Evolutionary conservation across 2,797 vertebrate genomes (phyloP).

Genomic region (Ambastaia sidthimunki): DNA sequence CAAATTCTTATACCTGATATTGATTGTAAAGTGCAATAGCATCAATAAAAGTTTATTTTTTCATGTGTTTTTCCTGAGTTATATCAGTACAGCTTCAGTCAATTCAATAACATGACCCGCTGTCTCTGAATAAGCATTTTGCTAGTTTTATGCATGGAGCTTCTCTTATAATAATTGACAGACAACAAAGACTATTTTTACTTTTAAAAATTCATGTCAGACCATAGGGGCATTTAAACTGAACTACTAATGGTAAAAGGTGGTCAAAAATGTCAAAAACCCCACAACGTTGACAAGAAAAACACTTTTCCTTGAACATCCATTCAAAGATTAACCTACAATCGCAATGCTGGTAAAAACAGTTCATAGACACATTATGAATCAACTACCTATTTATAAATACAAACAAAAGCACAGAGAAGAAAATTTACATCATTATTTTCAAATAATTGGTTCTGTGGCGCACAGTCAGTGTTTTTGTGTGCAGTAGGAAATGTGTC

Average conservation of each 20-base stretch:
- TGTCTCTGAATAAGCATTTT: no score
- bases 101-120: no score
- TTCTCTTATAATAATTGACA: background rate
- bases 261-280: background rate
- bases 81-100: background rate
- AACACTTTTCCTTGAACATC: background rate
- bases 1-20: conserved; percentile 4
- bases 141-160: background rate
- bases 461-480: background rate
- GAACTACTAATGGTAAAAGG: background rate
- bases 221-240: background rate
- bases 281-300: background rate
- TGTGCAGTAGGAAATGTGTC: conserved; percentile 2
- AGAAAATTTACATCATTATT: background rate
- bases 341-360: background rate
- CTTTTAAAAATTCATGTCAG: background rate
- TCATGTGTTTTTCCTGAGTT: background rate
- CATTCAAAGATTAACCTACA: background rate
- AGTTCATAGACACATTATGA: background rate
- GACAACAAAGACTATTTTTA: background rate
- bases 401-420: conserved; percentile 9
- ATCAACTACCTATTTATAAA: conserved; percentile 7
- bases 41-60: conserved; percentile 21
- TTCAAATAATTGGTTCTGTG: background rate
- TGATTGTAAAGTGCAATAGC: conserved; percentile 32